Conservation (phyloP, 2,888 invertebrate genomes). For the Acanthosepion esculentum region DNA sequence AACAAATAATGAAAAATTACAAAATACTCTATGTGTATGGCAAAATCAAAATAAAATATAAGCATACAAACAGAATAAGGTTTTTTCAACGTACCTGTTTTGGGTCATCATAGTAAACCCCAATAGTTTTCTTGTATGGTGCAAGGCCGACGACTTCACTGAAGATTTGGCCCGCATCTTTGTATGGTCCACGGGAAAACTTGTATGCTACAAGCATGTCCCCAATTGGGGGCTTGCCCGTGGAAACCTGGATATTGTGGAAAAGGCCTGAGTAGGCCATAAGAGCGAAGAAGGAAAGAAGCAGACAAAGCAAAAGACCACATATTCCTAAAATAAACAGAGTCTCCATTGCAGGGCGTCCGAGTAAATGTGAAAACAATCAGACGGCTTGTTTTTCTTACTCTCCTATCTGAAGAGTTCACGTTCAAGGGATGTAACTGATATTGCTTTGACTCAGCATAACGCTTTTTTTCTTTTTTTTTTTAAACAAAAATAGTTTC, state of each 20-base stretch:
- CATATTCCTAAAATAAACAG: slow-evolving; percentile 64
- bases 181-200: slow-evolving; percentile 75
- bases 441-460: not conserved
- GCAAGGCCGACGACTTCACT: slow-evolving; percentile 73
- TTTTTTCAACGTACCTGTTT: slow-evolving; percentile 64
- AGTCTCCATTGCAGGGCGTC: slow-evolving; percentile 57
- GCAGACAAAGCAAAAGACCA: slow-evolving; percentile 64
- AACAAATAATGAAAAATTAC: too few species aligned
- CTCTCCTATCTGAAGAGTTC: not conserved
- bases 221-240: slow-evolving; percentile 73
- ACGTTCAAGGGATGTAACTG: not conserved
- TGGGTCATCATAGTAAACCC: slow-evolving; percentile 77
- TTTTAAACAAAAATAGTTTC: too few species aligned
- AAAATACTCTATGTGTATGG: not conserved
- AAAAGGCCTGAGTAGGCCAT: slow-evolving; percentile 74
- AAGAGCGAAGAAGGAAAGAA: slow-evolving; percentile 65
- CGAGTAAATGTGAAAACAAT: not conserved
- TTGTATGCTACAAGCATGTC: slow-evolving; percentile 74
- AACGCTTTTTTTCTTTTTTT: too few species aligned
- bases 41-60: not conserved
- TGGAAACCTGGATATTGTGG: slow-evolving; percentile 69
- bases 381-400: not conserved
- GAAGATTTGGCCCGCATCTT: slow-evolving; percentile 74
- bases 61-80: not conserved
- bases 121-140: slow-evolving; percentile 73